Conservation (phyloP, 1,140 invertebrate species). For the Gonioctena quinquepunctata region DNA sequence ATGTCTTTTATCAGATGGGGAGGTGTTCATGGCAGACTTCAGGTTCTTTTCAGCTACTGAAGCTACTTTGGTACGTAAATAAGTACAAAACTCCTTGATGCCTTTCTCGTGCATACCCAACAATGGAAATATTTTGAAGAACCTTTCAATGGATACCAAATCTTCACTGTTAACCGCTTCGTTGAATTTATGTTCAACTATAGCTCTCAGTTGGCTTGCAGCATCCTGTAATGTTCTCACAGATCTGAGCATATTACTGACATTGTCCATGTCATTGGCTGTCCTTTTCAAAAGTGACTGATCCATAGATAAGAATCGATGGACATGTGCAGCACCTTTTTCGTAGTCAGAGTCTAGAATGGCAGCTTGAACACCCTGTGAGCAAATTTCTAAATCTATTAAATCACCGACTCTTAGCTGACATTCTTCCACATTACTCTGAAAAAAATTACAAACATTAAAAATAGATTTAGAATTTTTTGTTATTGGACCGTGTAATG, state of each 20-base stretch:
- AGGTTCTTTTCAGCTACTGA: constrained; percentile 77
- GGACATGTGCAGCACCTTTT: constrained; percentile 93
- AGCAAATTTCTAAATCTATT: constrained; percentile 93
- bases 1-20: constrained; percentile 70
- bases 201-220: constrained; percentile 65
- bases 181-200: constrained; percentile 85
- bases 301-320: constrained; percentile 94
- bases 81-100: constrained; percentile 87
- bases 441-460: constrained; percentile 26
- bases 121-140: constrained; percentile 98
- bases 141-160: constrained; percentile 91
- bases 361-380: constrained; percentile 91
- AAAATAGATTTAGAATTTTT: too few species aligned
- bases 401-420: constrained; percentile 95
- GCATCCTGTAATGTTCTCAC: constrained; percentile 86
- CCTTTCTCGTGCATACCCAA: constrained; percentile 91
- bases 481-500: too few species aligned
- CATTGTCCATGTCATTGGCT: constrained; percentile 50
- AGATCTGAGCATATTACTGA: constrained; percentile 71
- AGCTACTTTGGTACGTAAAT: constrained; percentile 82
- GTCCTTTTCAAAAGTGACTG: constrained; percentile 76
- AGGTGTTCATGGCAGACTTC: constrained; percentile 64
- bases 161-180: constrained; percentile 90
- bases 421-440: constrained; percentile 92
- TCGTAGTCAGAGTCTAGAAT: constrained; percentile 90